phyloP scores from a whole-genome alignment of 1,140 invertebrate species.

The Leptinotarsa texana region DNA sequence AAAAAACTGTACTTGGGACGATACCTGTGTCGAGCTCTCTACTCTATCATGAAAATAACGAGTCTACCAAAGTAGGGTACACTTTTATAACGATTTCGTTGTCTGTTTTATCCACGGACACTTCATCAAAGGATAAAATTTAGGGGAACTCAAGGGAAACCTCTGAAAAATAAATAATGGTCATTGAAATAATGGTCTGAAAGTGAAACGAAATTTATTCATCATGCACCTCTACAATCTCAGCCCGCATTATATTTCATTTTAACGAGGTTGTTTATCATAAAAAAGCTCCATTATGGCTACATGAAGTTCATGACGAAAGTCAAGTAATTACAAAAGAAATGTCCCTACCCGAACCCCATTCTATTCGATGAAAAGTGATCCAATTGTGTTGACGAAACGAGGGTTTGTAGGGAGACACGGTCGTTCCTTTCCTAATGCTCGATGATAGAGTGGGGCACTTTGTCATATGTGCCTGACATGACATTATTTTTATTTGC shows the following conservation, averaged over 20 bases:
- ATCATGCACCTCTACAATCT: neutral
- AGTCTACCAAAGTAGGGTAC: no score
- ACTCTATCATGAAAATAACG: no score
- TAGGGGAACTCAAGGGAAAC: neutral
- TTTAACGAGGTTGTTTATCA: constrained; percentile 3
- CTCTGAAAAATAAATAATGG: neutral
- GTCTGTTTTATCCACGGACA: neutral
- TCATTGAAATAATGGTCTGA: neutral
- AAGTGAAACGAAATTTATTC: neutral
- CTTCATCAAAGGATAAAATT: neutral
- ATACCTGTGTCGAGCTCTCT: no score
- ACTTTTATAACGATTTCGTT: neutral
- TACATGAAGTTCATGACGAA: constrained; percentile 1
- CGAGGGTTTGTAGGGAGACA: constrained; percentile 16
- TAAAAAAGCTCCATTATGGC: constrained; percentile 8
- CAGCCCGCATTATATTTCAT: constrained; percentile 5
- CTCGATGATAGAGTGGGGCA: constrained; percentile 22
- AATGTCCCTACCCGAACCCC: constrained; percentile 1
- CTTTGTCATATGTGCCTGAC: constrained; percentile 22
- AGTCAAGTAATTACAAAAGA: constrained; percentile 8
- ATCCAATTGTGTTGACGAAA: constrained; percentile 25
- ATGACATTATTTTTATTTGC: constrained; percentile 22
- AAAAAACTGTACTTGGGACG: no score
- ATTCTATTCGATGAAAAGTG: constrained; percentile 10
- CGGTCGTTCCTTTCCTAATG: constrained; percentile 20